phyloP scores from a whole-genome alignment of 2,888 invertebrate species.

The Hirtodrosophila trivittata region DNA sequence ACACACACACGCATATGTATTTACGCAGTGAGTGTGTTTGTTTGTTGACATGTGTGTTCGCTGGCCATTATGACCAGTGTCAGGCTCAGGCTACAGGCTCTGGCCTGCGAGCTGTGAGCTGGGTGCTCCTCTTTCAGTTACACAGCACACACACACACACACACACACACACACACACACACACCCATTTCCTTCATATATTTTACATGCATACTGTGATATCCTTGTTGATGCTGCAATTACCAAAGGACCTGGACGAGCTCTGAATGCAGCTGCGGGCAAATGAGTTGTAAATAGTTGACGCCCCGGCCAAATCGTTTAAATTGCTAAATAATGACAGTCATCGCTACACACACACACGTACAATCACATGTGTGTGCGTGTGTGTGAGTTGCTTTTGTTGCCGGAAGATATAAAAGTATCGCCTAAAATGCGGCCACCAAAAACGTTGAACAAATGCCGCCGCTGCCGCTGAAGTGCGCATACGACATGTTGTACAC shows the following conservation, averaged over 20 bases:
- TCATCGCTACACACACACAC: slow-evolving; percentile 32
- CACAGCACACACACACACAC: neutral
- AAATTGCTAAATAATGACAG: slow-evolving; percentile 73
- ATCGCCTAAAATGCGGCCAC: slow-evolving; percentile 57
- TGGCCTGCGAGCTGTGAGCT: neutral
- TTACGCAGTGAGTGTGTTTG: slow-evolving; percentile 8
- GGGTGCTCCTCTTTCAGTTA: neutral
- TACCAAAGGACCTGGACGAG: slow-evolving; percentile 33
- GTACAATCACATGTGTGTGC: neutral
- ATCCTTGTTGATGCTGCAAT: slow-evolving; percentile 53
- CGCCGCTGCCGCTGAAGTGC: slow-evolving; percentile 70
- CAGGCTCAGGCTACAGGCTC: slow-evolving; percentile 10
- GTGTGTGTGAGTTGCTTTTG: slow-evolving; percentile 27
- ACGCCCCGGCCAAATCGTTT: slow-evolving; percentile 67
- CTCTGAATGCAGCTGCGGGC: slow-evolving; percentile 42
- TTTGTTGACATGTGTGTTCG: slow-evolving; percentile 46
- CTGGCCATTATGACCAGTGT: slow-evolving; percentile 52
- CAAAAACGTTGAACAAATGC: slow-evolving; percentile 49
- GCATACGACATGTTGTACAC: slow-evolving; percentile 73
- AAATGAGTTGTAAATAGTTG: slow-evolving; percentile 66
- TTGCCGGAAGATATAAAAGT: slow-evolving; percentile 61
- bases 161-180: neutral
- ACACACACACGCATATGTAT: slow-evolving; percentile 16
- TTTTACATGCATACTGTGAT: slow-evolving; percentile 16
- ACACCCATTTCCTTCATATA: neutral